A percentile compares a stretch with the other conserved stretches of the same genome.
Conservation (phyloP, 2,113 vertebrate species). For the Ovis canadensis region DNA sequence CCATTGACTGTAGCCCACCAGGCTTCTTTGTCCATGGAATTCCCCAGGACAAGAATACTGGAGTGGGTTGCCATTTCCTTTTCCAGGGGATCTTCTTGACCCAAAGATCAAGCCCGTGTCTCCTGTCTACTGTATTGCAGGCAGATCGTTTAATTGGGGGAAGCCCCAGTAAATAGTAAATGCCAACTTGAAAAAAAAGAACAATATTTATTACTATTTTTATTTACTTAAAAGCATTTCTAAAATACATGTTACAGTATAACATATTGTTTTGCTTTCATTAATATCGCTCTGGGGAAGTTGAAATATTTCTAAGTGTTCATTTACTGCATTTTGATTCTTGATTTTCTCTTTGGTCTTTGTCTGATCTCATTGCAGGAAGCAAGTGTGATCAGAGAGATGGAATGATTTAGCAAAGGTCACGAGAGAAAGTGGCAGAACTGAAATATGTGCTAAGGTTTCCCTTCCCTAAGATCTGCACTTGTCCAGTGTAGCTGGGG, state of each 20-base stretch:
- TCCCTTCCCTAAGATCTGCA: not conserved
- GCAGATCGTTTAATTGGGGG: not conserved
- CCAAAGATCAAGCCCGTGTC: rapidly evolving
- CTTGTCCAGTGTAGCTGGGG: not conserved
- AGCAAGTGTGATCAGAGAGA: not conserved
- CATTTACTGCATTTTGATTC: not conserved
- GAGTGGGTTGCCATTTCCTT: not conserved
- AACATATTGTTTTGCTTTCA: not conserved
- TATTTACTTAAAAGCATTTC: not conserved
- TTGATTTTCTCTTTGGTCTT: not conserved
- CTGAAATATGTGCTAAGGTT: not conserved
- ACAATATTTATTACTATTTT: not conserved
- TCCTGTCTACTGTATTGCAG: not conserved
- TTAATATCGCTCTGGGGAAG: not conserved
- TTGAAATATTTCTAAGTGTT: not conserved
- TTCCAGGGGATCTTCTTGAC: not conserved
- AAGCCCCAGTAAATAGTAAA: not conserved
- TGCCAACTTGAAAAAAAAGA: not conserved
- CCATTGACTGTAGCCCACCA: not conserved
- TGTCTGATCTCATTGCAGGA: not conserved
- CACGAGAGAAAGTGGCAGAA: not conserved
- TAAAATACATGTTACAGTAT: not conserved
- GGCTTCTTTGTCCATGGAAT: not conserved
- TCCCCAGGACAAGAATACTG: not conserved
- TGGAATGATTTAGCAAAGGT: not conserved